Conservation (phyloP, 1,140 invertebrate genomes). For the Rhopalosiphum maidis region DNA sequence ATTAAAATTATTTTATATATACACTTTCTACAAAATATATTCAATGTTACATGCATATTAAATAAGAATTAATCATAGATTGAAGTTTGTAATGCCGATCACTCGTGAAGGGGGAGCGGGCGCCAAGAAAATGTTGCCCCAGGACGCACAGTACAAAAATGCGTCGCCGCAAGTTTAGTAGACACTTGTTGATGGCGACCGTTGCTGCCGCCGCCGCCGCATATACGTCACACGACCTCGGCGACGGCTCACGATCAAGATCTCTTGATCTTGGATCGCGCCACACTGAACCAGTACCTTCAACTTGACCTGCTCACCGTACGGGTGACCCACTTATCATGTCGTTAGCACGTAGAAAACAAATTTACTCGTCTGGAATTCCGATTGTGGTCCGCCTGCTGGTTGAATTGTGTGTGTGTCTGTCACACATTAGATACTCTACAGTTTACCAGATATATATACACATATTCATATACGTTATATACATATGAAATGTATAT, state of each 20-base stretch:
- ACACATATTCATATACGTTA: background rate
- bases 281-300: constrained; percentile 29
- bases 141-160: background rate
- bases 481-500: background rate
- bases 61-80: background rate
- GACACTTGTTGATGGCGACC: background rate
- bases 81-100: background rate
- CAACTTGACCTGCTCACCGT: constrained; percentile 45
- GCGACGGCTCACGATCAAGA: constrained; percentile 7
- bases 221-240: background rate
- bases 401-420: background rate
- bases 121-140: background rate
- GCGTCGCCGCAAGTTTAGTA: background rate
- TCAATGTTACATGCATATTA: background rate
- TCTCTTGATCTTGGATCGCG: background rate
- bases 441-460: background rate
- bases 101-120: too few relatives aligned
- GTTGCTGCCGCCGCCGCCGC: background rate
- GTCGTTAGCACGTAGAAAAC: constrained; percentile 15
- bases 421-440: background rate
- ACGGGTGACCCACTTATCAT: constrained; percentile 36
- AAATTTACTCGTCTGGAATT: constrained; percentile 30
- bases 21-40: background rate
- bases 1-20: background rate
- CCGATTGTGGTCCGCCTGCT: constrained; percentile 19